Percentiles rank a stretch among this genome's conserved stretches.
Evolutionary conservation across 1,140 invertebrate genomes (phyloP).

Genomic region (Dendrolimus punctatus): DNA sequence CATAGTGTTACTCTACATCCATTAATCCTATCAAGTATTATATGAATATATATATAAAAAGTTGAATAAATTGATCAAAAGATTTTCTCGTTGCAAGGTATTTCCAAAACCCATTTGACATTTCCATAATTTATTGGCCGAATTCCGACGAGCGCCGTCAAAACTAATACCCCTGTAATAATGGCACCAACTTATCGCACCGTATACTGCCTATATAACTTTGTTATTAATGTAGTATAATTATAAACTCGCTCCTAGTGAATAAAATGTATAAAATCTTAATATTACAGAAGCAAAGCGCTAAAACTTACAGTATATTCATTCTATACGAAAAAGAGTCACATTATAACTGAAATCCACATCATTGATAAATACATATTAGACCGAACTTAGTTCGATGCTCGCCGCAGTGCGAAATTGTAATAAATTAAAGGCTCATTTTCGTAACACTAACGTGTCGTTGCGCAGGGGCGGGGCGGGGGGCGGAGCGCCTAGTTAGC

Average conservation of each 20-base stretch:
- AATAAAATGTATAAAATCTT: constrained; percentile 68
- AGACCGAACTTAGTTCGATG: constrained; percentile 62
- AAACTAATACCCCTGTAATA: constrained; percentile 68
- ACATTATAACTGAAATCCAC: constrained; percentile 50
- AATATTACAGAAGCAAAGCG: constrained; percentile 69
- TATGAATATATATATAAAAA: too few relatives aligned
- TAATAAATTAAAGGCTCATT: constrained; percentile 66
- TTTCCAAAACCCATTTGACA: too few relatives aligned
- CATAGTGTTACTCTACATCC: too few relatives aligned
- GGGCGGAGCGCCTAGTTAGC: constrained; percentile 32
- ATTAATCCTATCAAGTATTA: too few relatives aligned
- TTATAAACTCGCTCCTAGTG: constrained; percentile 60
- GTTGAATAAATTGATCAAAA: too few relatives aligned
- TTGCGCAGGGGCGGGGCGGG: constrained; percentile 15
- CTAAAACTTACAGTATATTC: constrained; percentile 68
- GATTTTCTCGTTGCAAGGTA: too few relatives aligned
- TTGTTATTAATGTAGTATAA: constrained; percentile 65
- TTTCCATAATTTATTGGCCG: neutral
- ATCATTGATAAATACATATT: constrained; percentile 38
- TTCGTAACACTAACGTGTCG: constrained; percentile 33
- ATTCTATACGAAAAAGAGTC: constrained; percentile 58
- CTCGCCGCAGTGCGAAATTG: constrained; percentile 42
- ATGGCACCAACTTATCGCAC: constrained; percentile 71
- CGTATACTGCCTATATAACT: constrained; percentile 70
- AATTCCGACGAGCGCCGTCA: constrained; percentile 28